Evolutionary conservation across 2,888 invertebrate species (phyloP).

Genomic region (Ethmia dodecea): DNA sequence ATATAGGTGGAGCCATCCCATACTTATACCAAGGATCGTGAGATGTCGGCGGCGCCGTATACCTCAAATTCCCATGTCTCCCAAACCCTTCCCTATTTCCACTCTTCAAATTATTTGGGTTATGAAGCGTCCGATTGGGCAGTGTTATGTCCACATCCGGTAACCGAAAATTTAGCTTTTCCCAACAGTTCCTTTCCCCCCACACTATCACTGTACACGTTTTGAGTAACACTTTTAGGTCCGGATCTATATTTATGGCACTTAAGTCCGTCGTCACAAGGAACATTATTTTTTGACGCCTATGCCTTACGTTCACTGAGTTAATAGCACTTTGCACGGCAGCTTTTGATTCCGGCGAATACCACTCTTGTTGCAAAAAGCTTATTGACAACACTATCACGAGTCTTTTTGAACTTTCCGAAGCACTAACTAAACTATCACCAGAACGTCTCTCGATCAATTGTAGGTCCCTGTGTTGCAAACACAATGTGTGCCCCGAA

Average conservation of each 20-base stretch:
- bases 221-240: slow-evolving; percentile 84
- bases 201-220: slow-evolving; percentile 86
- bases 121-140: slow-evolving; percentile 77
- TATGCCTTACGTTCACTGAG: slow-evolving; percentile 80
- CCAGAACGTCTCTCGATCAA: slow-evolving; percentile 75
- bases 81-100: slow-evolving; percentile 67
- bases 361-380: slow-evolving; percentile 91
- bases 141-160: slow-evolving; percentile 83
- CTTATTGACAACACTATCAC: slow-evolving; percentile 88
- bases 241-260: slow-evolving; percentile 84
- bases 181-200: slow-evolving; percentile 93
- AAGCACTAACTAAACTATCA: slow-evolving; percentile 73
- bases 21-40: slow-evolving; percentile 75
- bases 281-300: slow-evolving; percentile 78
- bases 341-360: slow-evolving; percentile 87
- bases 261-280: slow-evolving; percentile 74
- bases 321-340: slow-evolving; percentile 85
- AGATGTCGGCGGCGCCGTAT: slow-evolving; percentile 71
- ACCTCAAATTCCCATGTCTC: slow-evolving; percentile 70
- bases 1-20: slow-evolving; percentile 67
- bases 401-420: slow-evolving; percentile 82
- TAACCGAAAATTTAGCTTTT: slow-evolving; percentile 89
- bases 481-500: slow-evolving; percentile 78
- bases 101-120: slow-evolving; percentile 67
- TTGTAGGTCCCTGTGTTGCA: slow-evolving; percentile 81